phyloP scores from a whole-genome alignment of 2,797 vertebrate genomes.

The Phrynocephalus guinanensis region DNA sequence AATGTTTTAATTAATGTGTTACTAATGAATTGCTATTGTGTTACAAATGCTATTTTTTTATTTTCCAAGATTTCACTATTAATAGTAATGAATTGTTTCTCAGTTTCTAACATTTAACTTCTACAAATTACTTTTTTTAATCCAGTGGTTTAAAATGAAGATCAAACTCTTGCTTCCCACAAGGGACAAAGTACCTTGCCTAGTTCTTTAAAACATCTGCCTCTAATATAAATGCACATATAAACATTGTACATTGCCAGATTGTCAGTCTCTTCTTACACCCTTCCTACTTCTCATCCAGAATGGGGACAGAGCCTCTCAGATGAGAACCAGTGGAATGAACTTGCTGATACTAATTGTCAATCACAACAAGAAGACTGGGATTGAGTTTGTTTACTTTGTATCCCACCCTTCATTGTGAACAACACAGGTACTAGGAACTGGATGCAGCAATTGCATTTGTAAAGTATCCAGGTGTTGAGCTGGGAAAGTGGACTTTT shows the following conservation, averaged over 20 bases:
- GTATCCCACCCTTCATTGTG: not conserved
- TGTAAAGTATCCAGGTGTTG: accelerated
- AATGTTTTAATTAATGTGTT: no score
- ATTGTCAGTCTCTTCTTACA: not conserved
- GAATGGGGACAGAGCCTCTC: accelerated
- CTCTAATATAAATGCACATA: not conserved
- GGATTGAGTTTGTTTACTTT: not conserved
- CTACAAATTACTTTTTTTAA: no score
- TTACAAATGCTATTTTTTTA: no score
- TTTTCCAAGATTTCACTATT: no score
- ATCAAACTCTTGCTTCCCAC: not conserved
- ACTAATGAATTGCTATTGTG: no score
- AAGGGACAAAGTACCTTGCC: constrained; percentile 5
- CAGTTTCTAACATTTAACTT: no score
- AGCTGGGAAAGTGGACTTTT: accelerated
- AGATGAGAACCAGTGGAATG: accelerated
- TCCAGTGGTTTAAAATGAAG: not conserved
- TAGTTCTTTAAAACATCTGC: not conserved
- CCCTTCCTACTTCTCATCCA: not conserved
- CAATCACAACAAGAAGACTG: no score
- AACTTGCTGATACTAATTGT: not conserved
- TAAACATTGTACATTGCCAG: no score
- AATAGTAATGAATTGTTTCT: no score
- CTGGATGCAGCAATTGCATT: accelerated
- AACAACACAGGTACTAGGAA: not conserved